Conservation (phyloP, 2,113 vertebrate genomes). For the Drymodes brunneopygia region DNA sequence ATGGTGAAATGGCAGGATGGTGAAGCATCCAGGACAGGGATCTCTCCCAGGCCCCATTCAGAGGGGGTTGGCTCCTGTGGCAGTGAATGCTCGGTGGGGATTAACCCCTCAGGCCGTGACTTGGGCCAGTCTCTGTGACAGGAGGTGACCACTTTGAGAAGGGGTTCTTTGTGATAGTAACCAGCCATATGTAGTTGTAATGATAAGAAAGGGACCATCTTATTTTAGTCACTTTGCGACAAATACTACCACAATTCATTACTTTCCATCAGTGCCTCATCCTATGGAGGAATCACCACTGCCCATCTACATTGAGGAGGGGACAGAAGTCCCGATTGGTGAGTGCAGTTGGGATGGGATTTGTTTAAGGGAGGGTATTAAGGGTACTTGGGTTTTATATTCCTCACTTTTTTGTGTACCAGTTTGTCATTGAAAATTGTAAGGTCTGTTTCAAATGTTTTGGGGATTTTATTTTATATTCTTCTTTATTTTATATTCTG, state of each 20-base stretch:
- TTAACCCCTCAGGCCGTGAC: neutral
- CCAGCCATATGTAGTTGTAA: conserved; percentile 38
- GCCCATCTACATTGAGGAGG: conserved; percentile 72
- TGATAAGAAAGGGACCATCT: conserved; percentile 61
- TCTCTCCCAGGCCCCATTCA: neutral
- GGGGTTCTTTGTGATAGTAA: conserved; percentile 4
- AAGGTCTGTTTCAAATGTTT: conserved; percentile 40
- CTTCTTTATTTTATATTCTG: neutral
- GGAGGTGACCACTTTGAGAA: neutral
- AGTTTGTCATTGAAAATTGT: conserved; percentile 17
- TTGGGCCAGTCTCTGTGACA: neutral
- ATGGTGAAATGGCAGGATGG: neutral
- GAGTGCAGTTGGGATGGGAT: conserved; percentile 68
- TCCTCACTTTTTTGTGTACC: conserved; percentile 25
- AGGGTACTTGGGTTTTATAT: conserved; percentile 38
- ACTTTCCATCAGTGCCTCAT: conserved; percentile 73
- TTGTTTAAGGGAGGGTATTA: conserved; percentile 57
- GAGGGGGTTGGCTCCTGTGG: neutral
- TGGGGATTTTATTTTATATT: neutral
- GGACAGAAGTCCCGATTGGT: conserved; percentile 68
- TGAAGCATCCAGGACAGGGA: neutral
- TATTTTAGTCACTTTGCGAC: conserved; percentile 63
- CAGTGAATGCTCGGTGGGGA: neutral
- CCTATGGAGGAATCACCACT: conserved; percentile 72
- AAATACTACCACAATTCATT: conserved; percentile 73